phyloP scores from a whole-genome alignment of 2,797 vertebrate genomes.

The Fistularia commersonii region DNA sequence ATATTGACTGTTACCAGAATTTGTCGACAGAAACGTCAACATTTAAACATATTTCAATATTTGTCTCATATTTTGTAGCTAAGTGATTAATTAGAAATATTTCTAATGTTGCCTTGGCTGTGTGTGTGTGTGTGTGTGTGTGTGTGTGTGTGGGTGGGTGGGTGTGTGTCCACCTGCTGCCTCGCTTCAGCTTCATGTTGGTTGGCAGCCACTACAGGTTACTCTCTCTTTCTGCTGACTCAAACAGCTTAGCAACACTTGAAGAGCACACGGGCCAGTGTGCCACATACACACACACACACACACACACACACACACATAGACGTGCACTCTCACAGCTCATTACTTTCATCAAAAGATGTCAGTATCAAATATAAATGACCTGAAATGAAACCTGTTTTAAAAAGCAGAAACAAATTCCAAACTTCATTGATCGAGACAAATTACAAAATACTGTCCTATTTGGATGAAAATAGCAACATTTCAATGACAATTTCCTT shows the following conservation, averaged over 20 bases:
- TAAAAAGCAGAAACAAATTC: background rate
- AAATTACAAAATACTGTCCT: too few relatives aligned
- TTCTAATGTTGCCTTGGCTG: too few relatives aligned
- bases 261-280: too few relatives aligned
- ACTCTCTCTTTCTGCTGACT: constrained; percentile 54
- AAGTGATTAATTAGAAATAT: too few relatives aligned
- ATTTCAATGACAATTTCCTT: too few relatives aligned
- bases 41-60: too few relatives aligned
- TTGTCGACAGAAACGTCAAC: too few relatives aligned
- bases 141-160: constrained; percentile 1
- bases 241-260: constrained; percentile 33
- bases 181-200: constrained; percentile 39
- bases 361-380: background rate
- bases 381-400: background rate
- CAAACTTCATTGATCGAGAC: too few relatives aligned
- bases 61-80: too few relatives aligned
- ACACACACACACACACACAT: constrained; percentile 7
- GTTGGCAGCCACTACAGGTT: constrained; percentile 31
- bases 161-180: constrained; percentile 47
- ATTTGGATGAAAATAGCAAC: too few relatives aligned
- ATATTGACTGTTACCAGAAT: too few relatives aligned
- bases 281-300: constrained; percentile 20
- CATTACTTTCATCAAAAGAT: constrained; percentile 1
- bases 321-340: background rate
- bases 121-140: background rate